A percentile compares a stretch with the other conserved stretches of the same genome.
These are phyloP conservation scores for Gila robusta DNA, from an alignment of 2,797 vertebrate species.

Conservation along the genomic window DNA sequence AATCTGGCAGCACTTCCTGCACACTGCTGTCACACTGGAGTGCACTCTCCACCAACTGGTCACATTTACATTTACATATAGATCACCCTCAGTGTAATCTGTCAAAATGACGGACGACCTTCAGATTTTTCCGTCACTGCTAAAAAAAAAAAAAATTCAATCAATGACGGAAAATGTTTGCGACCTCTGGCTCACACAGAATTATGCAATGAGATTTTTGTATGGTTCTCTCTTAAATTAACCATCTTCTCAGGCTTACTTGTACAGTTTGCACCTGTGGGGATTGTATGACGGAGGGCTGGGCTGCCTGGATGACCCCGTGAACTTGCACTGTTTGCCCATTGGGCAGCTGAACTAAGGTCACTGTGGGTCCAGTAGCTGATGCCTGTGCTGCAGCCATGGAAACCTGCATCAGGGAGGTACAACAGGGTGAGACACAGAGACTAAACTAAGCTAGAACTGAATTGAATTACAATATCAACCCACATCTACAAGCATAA, in stretches of 20 bases:
- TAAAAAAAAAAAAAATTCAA: neutral
- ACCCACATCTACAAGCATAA: neutral
- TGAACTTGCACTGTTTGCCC: constrained; percentile 99
- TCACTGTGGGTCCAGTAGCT: constrained; percentile 90
- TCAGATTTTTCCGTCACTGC: too few species aligned
- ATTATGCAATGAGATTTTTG: neutral
- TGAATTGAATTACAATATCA: neutral
- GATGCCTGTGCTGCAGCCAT: constrained; percentile 90
- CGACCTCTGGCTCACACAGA: neutral
- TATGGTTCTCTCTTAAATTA: neutral
- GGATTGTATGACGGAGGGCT: constrained; percentile 98
- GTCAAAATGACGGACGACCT: neutral
- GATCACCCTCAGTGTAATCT: neutral
- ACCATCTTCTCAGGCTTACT: constrained; percentile 73
- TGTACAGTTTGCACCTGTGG: constrained; percentile 98
- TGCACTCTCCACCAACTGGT: neutral
- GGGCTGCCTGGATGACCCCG: constrained; percentile 97
- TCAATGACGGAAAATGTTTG: neutral
- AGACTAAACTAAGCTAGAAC: neutral
- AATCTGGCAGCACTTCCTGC: neutral
- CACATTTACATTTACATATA: neutral
- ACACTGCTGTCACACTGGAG: neutral
- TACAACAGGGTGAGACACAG: neutral
- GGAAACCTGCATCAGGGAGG: constrained; percentile 82
- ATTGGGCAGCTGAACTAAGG: constrained; percentile 96